A percentile compares a stretch with the other conserved stretches of the same genome.
Conservation (phyloP, 2,113 vertebrate genomes). For the Archocentrus centrarchus region DNA sequence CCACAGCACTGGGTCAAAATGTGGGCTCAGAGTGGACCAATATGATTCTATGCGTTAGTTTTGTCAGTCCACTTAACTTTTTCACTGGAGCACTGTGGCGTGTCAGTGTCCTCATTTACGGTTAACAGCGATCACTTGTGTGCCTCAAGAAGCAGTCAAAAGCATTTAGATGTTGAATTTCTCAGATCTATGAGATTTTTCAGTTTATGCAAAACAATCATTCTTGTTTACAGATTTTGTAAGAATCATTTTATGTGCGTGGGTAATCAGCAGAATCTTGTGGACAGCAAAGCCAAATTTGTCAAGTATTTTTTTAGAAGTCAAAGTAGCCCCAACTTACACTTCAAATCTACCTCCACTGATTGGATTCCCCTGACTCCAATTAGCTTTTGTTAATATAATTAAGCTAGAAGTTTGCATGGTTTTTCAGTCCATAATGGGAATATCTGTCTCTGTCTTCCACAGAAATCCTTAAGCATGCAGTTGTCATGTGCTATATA, state of each 20-base stretch:
- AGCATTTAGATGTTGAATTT: no score
- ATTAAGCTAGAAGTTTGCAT: neutral
- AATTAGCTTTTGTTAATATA: constrained; percentile 4
- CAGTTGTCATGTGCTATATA: neutral
- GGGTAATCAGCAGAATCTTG: neutral
- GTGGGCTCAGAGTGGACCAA: no score
- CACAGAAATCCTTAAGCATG: neutral
- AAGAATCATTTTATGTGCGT: neutral
- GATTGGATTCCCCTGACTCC: neutral
- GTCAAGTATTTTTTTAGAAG: neutral
- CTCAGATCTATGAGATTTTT: neutral
- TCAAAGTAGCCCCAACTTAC: constrained; percentile 3
- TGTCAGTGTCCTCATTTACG: no score
- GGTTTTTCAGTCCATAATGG: neutral
- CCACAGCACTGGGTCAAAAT: no score
- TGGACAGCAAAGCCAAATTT: neutral
- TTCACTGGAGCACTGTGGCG: no score
- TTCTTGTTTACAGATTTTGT: neutral
- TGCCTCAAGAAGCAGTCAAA: no score
- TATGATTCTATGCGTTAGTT: no score
- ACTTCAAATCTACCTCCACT: neutral
- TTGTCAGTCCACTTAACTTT: no score
- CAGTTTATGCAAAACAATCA: neutral
- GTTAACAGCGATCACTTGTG: no score
- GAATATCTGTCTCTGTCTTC: neutral